These are phyloP conservation scores for Agrochola lota DNA, from an alignment of 2,888 invertebrate species.

Conservation along the genomic window DNA sequence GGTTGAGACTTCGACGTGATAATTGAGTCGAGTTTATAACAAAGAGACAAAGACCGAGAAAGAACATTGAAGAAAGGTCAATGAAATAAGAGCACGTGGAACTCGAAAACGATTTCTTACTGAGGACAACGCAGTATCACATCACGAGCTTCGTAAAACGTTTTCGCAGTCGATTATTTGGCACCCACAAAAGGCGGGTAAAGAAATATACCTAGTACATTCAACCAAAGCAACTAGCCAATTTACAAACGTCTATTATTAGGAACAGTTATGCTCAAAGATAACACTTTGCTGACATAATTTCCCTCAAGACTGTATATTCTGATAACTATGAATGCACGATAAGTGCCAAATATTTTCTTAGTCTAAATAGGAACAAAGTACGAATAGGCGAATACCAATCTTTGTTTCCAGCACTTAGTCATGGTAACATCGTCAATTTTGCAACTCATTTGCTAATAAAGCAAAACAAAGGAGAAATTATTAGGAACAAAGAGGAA, in stretches of 20 bases:
- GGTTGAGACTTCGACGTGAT: conserved; percentile 58
- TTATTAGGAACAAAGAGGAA: conserved; percentile 56
- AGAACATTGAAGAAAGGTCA: conserved; percentile 74
- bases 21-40: conserved; percentile 62
- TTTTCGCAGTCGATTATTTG: conserved; percentile 68
- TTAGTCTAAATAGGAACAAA: conserved; percentile 29
- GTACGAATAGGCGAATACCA: conserved; percentile 18
- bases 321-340: conserved; percentile 36
- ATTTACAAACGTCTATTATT: conserved; percentile 61
- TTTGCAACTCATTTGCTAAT: conserved; percentile 46
- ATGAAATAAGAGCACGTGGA: conserved; percentile 77
- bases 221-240: conserved; percentile 61
- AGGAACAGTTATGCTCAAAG: conserved; percentile 59
- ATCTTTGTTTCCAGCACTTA: conserved; percentile 35
- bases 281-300: conserved; percentile 59
- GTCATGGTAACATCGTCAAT: conserved; percentile 23
- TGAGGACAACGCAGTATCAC: conserved; percentile 63
- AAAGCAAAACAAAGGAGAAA: conserved; percentile 47
- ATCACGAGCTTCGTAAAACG: conserved; percentile 70
- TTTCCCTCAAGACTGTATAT: conserved; percentile 34
- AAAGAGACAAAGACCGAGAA: conserved; percentile 73
- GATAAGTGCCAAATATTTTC: conserved; percentile 23
- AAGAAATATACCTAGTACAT: conserved; percentile 65
- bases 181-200: conserved; percentile 65
- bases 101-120: conserved; percentile 54